Evolutionary conservation across 2,797 vertebrate genomes (phyloP).

Genomic region (Jordanella pulchra): DNA sequence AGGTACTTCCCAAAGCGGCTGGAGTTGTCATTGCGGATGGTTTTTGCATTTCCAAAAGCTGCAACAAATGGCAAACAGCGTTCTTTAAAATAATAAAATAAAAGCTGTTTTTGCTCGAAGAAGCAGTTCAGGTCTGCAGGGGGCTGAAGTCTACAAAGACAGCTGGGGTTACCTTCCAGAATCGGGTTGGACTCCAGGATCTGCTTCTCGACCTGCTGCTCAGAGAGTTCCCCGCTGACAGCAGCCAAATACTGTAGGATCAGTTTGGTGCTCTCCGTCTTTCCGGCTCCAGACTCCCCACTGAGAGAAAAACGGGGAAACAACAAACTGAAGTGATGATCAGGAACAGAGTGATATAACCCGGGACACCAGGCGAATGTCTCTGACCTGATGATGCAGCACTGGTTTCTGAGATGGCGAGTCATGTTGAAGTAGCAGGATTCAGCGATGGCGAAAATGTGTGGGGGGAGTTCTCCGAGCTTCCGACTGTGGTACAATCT

Average conservation of each 20-base stretch:
- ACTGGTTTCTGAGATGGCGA: conserved; percentile 84
- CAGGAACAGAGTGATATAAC: not conserved
- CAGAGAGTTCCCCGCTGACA: conserved; percentile 89
- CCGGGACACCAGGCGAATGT: not conserved
- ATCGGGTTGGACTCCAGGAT: conserved; percentile 95
- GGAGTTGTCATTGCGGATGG: conserved; percentile 93
- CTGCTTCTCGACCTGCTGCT: conserved; percentile 86
- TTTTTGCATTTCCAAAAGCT: conserved; percentile 98
- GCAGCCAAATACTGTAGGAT: conserved; percentile 92
- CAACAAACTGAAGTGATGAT: not conserved
- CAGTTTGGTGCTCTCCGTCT: conserved; percentile 95
- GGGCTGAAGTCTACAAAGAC: not conserved
- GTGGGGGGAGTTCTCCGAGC: conserved; percentile 88
- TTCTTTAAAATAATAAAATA: not conserved
- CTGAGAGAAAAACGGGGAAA: conserved; percentile 66
- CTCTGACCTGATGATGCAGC: conserved; percentile 89
- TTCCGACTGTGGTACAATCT: conserved; percentile 81
- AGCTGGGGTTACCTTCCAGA: conserved; percentile 85
- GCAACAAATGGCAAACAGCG: not conserved
- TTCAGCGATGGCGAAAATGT: conserved; percentile 92
- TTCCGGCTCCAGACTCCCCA: conserved; percentile 95
- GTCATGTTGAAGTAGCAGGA: conserved; percentile 88
- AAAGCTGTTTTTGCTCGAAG: not conserved
- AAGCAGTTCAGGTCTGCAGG: not conserved
- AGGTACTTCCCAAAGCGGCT: conserved; percentile 97